Percentiles rank a stretch among this genome's conserved stretches.
phyloP scores from a whole-genome alignment of 2,797 vertebrate species.

The Brotula barbata region DNA sequence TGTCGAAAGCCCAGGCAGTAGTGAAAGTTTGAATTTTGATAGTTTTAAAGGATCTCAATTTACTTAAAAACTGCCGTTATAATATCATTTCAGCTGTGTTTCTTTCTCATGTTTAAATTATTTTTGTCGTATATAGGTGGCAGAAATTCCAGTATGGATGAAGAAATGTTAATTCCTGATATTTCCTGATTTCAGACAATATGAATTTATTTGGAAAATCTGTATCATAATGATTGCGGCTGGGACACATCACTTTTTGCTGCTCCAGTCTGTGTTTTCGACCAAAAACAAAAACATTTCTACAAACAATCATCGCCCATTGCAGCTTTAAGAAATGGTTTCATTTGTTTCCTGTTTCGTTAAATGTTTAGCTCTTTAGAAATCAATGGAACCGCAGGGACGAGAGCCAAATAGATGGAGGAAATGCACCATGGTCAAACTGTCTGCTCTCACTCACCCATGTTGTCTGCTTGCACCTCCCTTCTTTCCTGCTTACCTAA shows the following conservation, averaged over 20 bases:
- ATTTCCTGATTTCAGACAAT: too few species aligned
- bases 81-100: too few species aligned
- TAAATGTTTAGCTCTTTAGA: constrained; percentile 14
- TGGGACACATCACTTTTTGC: too few species aligned
- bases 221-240: neutral
- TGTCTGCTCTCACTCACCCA: constrained; percentile 16
- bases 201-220: neutral
- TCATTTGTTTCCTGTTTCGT: constrained; percentile 1
- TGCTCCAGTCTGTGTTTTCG: too few species aligned
- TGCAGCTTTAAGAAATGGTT: neutral
- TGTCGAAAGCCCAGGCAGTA: neutral
- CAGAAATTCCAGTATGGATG: too few species aligned
- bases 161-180: too few species aligned
- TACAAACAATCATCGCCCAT: neutral
- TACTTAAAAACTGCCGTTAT: too few species aligned
- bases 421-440: constrained; percentile 10
- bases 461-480: constrained; percentile 4
- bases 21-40: neutral
- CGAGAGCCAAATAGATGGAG: constrained; percentile 3
- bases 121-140: too few species aligned
- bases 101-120: too few species aligned
- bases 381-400: constrained; percentile 32
- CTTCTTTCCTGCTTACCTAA: constrained; percentile 4
- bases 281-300: neutral
- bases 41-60: neutral